Percentiles rank a stretch among this genome's conserved stretches.
These are phyloP conservation scores for Drosophila arizonae DNA, from an alignment of 1,140 invertebrate species.

Conservation along the genomic window DNA sequence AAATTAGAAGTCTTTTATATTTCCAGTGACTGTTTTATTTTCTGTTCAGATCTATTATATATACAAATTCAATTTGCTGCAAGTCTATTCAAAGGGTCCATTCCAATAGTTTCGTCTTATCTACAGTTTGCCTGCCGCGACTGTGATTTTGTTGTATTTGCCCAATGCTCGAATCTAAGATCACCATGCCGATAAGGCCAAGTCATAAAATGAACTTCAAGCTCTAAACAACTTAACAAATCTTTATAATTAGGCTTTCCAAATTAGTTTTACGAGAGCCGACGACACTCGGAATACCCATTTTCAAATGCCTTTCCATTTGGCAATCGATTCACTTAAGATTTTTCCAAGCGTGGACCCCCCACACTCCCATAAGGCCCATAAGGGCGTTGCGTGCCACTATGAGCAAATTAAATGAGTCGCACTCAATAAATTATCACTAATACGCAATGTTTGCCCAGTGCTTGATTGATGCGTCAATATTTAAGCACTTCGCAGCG, in stretches of 20 bases:
- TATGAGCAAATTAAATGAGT: constrained; percentile 58
- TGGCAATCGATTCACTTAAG: constrained; percentile 57
- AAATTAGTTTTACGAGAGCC: constrained; percentile 19
- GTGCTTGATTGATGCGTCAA: constrained; percentile 70
- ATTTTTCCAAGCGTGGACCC: constrained; percentile 36
- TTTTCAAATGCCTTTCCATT: constrained; percentile 62
- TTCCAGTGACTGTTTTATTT: too few species aligned
- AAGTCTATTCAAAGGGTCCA: neutral
- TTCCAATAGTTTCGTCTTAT: too few species aligned
- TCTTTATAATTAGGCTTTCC: constrained; percentile 27
- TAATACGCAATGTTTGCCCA: constrained; percentile 69
- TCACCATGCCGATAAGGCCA: constrained; percentile 5
- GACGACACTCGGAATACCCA: constrained; percentile 4
- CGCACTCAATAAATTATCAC: constrained; percentile 77
- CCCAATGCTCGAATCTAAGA: constrained; percentile 23
- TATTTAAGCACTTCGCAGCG: constrained; percentile 63
- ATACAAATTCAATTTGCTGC: too few species aligned
- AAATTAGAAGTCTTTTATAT: too few species aligned
- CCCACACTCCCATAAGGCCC: too few species aligned
- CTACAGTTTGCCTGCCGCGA: constrained; percentile 44
- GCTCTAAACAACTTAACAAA: constrained; percentile 14
- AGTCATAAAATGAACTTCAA: neutral
- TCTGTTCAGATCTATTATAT: too few species aligned
- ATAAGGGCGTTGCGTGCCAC: constrained; percentile 18
- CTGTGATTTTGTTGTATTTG: constrained; percentile 34